phyloP scores from a whole-genome alignment of 2,888 invertebrate genomes.

The Nineta flava region DNA sequence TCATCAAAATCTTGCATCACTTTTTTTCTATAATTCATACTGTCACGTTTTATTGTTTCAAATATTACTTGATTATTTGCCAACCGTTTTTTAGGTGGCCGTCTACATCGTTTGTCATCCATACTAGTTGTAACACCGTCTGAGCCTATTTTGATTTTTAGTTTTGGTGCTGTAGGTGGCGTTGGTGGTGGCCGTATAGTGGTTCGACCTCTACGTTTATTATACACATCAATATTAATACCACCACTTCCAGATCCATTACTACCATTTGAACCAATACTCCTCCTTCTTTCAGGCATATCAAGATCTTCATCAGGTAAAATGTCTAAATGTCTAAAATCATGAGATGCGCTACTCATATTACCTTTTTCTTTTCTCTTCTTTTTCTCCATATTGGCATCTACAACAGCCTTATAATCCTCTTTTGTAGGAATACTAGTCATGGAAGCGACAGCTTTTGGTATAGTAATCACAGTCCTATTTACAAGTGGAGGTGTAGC shows the following conservation, averaged over 20 bases:
- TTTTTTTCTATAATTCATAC: constrained; percentile 72
- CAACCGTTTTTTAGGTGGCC: constrained; percentile 65
- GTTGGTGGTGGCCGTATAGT: constrained; percentile 22
- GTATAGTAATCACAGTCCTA: constrained; percentile 64
- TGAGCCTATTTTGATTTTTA: constrained; percentile 62
- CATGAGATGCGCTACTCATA: constrained; percentile 35
- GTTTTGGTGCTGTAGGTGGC: constrained; percentile 40
- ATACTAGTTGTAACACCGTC: constrained; percentile 22
- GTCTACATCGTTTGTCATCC: constrained; percentile 30
- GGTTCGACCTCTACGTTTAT: constrained; percentile 24
- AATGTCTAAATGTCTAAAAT: constrained; percentile 46
- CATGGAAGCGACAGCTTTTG: constrained; percentile 81
- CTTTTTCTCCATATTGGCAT: constrained; percentile 53
- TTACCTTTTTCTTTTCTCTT: constrained; percentile 36
- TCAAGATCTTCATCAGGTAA: constrained; percentile 39
- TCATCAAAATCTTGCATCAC: constrained; percentile 74
- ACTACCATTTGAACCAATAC: constrained; percentile 29
- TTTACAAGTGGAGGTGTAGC: constrained; percentile 40
- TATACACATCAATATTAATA: background rate
- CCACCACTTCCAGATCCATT: constrained; percentile 23
- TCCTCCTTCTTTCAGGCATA: constrained; percentile 30
- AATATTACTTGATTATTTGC: constrained; percentile 46
- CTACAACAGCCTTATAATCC: constrained; percentile 55
- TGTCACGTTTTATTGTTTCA: constrained; percentile 67
- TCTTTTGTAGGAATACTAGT: constrained; percentile 73